Conservation (phyloP, 2,113 vertebrate genomes). For the Tragelaphus buxtoni region DNA sequence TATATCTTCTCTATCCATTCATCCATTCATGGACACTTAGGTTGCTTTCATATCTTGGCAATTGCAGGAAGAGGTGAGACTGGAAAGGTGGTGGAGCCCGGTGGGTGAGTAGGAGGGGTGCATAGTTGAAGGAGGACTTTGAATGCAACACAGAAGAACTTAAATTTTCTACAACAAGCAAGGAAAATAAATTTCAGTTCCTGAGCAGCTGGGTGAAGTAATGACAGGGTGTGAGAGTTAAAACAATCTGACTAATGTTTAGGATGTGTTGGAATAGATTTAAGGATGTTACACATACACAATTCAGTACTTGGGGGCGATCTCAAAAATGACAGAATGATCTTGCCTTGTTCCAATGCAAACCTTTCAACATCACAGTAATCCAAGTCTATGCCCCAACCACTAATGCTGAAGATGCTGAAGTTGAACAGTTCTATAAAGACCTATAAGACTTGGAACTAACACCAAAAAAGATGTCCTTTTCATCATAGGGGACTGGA, state of each 20-base stretch:
- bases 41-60: not conserved
- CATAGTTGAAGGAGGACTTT: not conserved
- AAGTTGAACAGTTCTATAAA: not conserved
- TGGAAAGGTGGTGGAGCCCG: not conserved
- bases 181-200: not conserved
- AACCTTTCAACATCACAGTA: not conserved
- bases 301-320: not conserved
- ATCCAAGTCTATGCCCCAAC: not conserved
- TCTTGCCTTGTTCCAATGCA: not conserved
- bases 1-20: not conserved
- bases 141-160: conserved; percentile 9
- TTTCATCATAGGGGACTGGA: not conserved
- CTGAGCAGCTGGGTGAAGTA: not conserved
- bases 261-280: not conserved
- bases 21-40: not conserved
- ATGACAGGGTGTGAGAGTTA: not conserved
- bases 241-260: not conserved
- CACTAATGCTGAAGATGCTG: not conserved
- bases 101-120: not conserved
- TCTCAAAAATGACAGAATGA: not conserved
- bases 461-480: not conserved
- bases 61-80: not conserved
- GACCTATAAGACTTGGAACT: not conserved
- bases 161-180: not conserved
- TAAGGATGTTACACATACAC: not conserved